Conservation (phyloP, 2,113 vertebrate species). For the Polyodon spathula region DNA sequence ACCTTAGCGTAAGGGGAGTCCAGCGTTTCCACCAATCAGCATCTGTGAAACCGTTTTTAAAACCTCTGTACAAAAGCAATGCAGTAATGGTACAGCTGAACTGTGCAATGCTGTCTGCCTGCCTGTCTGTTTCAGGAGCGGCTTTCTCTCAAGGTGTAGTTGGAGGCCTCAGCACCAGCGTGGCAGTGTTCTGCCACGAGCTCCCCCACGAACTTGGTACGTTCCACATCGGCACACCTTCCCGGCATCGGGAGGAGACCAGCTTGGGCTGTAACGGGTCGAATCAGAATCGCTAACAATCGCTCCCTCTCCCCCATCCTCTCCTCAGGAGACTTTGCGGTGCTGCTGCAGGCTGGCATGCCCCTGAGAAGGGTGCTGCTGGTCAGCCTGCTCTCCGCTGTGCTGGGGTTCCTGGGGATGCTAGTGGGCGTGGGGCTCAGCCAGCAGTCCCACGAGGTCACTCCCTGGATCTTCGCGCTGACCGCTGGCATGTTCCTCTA, state of each 20-base stretch:
- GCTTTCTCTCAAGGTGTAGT: constrained; percentile 62
- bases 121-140: constrained; percentile 39
- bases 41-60: too few relatives aligned
- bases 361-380: constrained; percentile 39
- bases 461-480: constrained; percentile 64
- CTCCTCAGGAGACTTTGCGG: constrained; percentile 59
- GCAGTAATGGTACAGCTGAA: not conserved
- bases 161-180: constrained; percentile 63
- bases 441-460: constrained; percentile 42
- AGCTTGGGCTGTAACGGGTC: rapidly evolving
- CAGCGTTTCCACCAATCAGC: too few relatives aligned
- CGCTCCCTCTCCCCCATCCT: not conserved
- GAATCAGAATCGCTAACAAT: not conserved
- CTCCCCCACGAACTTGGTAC: constrained; percentile 70
- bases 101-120: not conserved
- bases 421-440: constrained; percentile 46
- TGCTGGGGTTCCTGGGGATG: constrained; percentile 53
- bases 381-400: constrained; percentile 55
- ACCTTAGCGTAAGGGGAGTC: too few relatives aligned
- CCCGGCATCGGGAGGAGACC: too few relatives aligned
- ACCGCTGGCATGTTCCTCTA: constrained; percentile 73
- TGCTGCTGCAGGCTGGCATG: constrained; percentile 58
- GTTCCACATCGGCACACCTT: rapidly evolving
- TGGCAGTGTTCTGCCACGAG: constrained; percentile 73
- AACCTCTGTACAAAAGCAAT: not conserved